Percentiles rank a stretch among this genome's conserved stretches.
Conservation (phyloP, 2,113 vertebrate species). For the Chroicocephalus ridibundus region DNA sequence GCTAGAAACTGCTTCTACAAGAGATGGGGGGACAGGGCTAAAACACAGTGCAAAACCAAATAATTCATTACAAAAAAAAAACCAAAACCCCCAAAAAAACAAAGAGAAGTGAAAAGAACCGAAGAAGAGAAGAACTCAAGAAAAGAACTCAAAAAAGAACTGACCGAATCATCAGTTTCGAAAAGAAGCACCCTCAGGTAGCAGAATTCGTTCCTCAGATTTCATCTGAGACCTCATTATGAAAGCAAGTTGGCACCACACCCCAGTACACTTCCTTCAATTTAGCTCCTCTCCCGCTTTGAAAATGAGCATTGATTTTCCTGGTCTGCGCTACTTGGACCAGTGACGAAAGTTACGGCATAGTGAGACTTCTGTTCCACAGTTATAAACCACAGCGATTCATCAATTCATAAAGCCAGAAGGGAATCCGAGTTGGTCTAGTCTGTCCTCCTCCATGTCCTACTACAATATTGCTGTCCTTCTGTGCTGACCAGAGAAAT, state of each 20-base stretch:
- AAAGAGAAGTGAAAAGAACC: not conserved
- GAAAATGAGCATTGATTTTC: not conserved
- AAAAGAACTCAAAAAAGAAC: not conserved
- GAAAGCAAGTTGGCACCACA: not conserved
- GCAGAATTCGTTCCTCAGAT: not conserved
- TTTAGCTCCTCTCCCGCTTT: not conserved
- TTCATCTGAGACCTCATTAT: not conserved
- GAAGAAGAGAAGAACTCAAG: no score
- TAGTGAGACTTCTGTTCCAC: not conserved
- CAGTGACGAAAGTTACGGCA: not conserved
- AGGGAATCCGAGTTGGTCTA: not conserved
- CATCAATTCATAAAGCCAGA: not conserved
- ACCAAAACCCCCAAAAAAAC: not conserved
- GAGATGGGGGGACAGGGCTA: not conserved
- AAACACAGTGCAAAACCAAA: not conserved
- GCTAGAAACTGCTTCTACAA: not conserved
- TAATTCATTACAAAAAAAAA: not conserved
- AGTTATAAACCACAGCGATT: not conserved
- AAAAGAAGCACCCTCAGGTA: not conserved
- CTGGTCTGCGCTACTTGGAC: not conserved
- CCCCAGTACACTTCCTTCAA: not conserved
- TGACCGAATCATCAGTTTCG: not conserved
- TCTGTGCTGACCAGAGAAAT: not conserved
- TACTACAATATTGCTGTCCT: not conserved
- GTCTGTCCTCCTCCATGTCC: not conserved